These are phyloP conservation scores for Echiichthys vipera DNA, from an alignment of 2,797 vertebrate species.

Conservation along the genomic window DNA sequence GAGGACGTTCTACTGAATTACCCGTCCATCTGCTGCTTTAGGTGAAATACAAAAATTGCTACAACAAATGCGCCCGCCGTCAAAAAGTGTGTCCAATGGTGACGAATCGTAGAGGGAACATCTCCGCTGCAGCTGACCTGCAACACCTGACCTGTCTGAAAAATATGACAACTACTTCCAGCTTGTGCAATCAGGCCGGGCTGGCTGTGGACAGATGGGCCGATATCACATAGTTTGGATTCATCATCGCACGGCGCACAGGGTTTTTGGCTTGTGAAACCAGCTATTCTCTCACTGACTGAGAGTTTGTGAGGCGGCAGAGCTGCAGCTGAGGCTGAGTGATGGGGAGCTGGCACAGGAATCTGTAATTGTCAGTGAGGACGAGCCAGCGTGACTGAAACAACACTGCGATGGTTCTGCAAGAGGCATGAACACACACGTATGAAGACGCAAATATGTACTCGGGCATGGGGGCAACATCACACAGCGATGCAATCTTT, in stretches of 20 bases:
- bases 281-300: slow-evolving; percentile 7
- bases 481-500: background rate
- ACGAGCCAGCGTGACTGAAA: slow-evolving; percentile 30
- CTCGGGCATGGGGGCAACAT: slow-evolving; percentile 12
- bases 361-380: slow-evolving; percentile 47
- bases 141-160: slow-evolving; percentile 34
- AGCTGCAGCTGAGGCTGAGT: slow-evolving; percentile 45
- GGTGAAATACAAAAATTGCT: background rate
- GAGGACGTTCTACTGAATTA: background rate
- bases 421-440: background rate
- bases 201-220: slow-evolving; percentile 42
- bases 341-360: slow-evolving; percentile 51
- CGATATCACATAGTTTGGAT: slow-evolving; percentile 37
- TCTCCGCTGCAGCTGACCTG: background rate
- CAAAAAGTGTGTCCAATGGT: background rate
- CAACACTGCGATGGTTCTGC: background rate
- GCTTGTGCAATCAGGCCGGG: slow-evolving; percentile 13
- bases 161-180: background rate
- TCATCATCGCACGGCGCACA: background rate
- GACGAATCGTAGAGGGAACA: slow-evolving; percentile 11
- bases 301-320: slow-evolving; percentile 40
- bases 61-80: slow-evolving; percentile 22
- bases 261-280: slow-evolving; percentile 10
- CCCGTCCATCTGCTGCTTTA: slow-evolving; percentile 32
- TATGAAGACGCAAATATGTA: background rate